phyloP scores from a whole-genome alignment of 2,888 invertebrate genomes.

The Agrochola lychnidis region DNA sequence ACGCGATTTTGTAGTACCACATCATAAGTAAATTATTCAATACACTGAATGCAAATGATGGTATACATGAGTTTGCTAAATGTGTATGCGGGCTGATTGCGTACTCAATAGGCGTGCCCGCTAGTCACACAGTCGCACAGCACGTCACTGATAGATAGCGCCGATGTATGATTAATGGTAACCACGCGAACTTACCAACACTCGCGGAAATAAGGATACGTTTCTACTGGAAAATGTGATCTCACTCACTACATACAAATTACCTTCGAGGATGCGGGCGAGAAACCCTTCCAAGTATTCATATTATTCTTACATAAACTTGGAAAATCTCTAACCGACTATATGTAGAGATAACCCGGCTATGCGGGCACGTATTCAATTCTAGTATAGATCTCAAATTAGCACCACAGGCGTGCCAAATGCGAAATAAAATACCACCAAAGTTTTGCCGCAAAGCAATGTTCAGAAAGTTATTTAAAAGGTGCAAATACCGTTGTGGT shows the following conservation, averaged over 20 bases:
- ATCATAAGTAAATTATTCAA: constrained; percentile 59
- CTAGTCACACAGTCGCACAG: constrained; percentile 53
- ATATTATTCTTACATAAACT: constrained; percentile 70
- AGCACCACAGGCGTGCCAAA: constrained; percentile 43
- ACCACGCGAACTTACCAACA: constrained; percentile 75
- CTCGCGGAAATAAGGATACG: constrained; percentile 72
- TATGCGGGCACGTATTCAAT: constrained; percentile 53
- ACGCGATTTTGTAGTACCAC: constrained; percentile 27
- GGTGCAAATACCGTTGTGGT: constrained; percentile 57
- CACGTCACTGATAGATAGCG: constrained; percentile 76
- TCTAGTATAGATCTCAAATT: constrained; percentile 49
- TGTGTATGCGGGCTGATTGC: constrained; percentile 67
- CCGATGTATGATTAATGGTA: constrained; percentile 84
- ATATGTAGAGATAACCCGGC: constrained; percentile 45
- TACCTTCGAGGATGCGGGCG: constrained; percentile 74
- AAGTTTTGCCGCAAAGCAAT: constrained; percentile 53
- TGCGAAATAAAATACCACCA: constrained; percentile 53
- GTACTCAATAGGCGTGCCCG: constrained; percentile 68
- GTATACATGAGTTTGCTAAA: constrained; percentile 71
- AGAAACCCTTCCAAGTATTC: constrained; percentile 71
- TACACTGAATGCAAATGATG: constrained; percentile 58
- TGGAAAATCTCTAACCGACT: constrained; percentile 57
- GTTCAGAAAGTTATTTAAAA: constrained; percentile 57
- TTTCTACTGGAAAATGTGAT: constrained; percentile 71
- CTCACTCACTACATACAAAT: constrained; percentile 80